Evolutionary conservation across 2,888 invertebrate species (phyloP).

Genomic region (Tholera decimalis): DNA sequence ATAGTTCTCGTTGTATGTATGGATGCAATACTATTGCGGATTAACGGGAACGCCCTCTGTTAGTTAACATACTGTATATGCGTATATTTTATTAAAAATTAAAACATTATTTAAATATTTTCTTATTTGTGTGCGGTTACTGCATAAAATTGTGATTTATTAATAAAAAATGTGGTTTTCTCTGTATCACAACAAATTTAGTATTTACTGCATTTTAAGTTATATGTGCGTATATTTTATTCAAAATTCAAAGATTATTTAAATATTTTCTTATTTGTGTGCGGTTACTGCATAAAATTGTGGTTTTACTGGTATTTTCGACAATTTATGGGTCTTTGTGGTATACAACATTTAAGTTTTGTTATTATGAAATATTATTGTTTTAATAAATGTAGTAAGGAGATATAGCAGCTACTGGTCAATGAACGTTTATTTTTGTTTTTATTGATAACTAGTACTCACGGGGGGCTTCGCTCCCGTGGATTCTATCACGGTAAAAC

Average conservation of each 20-base stretch:
- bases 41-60: no score
- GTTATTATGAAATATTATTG: neutral
- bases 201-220: conserved; percentile 9
- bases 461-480: no score
- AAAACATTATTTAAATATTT: conserved; percentile 2
- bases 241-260: conserved; percentile 1
- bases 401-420: no score
- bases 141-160: neutral
- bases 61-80: no score
- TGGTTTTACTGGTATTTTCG: conserved; percentile 6
- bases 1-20: neutral
- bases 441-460: no score
- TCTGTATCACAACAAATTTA: neutral
- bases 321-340: conserved; percentile 15
- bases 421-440: no score
- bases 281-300: conserved; percentile 12
- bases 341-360: neutral
- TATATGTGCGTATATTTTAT: neutral
- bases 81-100: neutral
- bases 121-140: neutral
- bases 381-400: no score
- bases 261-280: neutral
- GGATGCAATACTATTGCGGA: no score
- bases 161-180: neutral
- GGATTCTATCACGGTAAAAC: no score